Evolutionary conservation across 1,140 invertebrate species (phyloP).

Genomic region (Pseudachorutes palmiensis): DNA sequence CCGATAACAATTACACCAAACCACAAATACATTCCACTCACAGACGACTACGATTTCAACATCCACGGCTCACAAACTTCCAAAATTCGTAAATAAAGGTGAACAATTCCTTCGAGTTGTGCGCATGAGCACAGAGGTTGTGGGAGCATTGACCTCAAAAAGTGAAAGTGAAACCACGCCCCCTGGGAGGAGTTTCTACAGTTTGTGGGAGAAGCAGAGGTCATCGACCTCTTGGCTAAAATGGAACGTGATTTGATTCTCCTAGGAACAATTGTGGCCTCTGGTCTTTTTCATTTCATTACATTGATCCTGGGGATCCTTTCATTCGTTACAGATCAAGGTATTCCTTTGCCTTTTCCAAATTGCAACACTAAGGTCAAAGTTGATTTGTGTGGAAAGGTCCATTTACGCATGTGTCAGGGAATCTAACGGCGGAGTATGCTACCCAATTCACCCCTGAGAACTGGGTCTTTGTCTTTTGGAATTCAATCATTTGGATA

Average conservation of each 20-base stretch:
- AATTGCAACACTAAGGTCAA: too few species aligned
- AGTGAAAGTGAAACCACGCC: too few species aligned
- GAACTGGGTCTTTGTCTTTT: neutral
- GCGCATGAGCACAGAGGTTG: neutral
- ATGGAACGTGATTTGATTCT: slow-evolving; percentile 4
- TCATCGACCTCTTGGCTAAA: neutral
- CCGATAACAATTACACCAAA: neutral
- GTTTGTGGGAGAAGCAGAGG: too few species aligned
- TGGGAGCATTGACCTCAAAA: too few species aligned
- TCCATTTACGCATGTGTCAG: neutral
- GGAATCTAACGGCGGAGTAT: neutral
- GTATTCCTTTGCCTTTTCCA: too few species aligned
- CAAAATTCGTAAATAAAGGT: neutral
- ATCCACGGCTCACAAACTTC: neutral
- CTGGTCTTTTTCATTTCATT: neutral
- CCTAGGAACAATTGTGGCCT: neutral
- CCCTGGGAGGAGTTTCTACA: too few species aligned
- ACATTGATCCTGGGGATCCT: neutral
- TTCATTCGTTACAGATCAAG: neutral
- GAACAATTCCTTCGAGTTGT: neutral
- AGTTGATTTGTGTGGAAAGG: too few species aligned
- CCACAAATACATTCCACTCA: neutral
- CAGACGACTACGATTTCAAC: neutral
- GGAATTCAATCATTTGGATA: neutral
- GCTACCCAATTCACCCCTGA: neutral